These are phyloP conservation scores for Thera obeliscata DNA, from an alignment of 2,888 invertebrate species.

Conservation along the genomic window DNA sequence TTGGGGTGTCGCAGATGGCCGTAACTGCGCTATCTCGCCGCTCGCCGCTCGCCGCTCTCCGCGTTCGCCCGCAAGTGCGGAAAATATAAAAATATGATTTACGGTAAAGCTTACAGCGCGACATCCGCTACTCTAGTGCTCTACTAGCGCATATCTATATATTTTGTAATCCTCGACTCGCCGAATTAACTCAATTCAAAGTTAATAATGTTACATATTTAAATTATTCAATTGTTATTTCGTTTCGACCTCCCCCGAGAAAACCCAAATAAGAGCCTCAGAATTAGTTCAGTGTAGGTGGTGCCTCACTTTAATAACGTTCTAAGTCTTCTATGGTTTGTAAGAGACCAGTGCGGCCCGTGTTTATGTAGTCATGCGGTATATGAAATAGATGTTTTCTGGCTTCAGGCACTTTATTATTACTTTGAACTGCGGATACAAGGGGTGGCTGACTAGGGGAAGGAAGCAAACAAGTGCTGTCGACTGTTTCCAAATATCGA, in stretches of 20 bases:
- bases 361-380: constrained; percentile 73
- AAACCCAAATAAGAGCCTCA: constrained; percentile 66
- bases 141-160: constrained; percentile 65
- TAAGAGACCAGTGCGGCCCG: constrained; percentile 65
- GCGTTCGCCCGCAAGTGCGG: constrained; percentile 58
- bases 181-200: constrained; percentile 44
- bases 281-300: constrained; percentile 75
- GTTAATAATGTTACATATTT: constrained; percentile 40
- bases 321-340: constrained; percentile 77
- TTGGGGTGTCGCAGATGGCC: constrained; percentile 80
- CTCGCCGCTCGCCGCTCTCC: constrained; percentile 52
- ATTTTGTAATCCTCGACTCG: constrained; percentile 49
- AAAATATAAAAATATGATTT: constrained; percentile 80
- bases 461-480: constrained; percentile 76
- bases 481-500: constrained; percentile 72
- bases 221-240: constrained; percentile 59
- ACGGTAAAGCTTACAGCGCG: constrained; percentile 61
- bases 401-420: constrained; percentile 84
- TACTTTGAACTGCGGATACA: constrained; percentile 73
- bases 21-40: constrained; percentile 68
- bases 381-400: constrained; percentile 82
- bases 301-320: constrained; percentile 78
- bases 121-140: constrained; percentile 62
- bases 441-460: constrained; percentile 68
- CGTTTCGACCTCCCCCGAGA: constrained; percentile 65